Evolutionary conservation across 2,888 invertebrate species (phyloP).

Genomic region (Callimorpha dominula): DNA sequence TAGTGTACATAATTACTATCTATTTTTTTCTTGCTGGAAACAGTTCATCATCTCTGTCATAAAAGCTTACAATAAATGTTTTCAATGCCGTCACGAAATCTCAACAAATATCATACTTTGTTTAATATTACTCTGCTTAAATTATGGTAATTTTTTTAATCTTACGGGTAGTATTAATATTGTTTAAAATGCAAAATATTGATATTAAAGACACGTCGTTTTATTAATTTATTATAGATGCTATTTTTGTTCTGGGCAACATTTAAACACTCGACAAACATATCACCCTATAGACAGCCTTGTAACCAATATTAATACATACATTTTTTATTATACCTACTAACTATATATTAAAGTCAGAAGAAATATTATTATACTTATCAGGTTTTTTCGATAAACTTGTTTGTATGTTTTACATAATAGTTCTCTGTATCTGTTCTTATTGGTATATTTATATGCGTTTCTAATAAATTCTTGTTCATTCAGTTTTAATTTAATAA

Average conservation of each 20-base stretch:
- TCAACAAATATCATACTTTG: neutral
- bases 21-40: conserved; percentile 35
- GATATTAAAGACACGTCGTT: too few relatives aligned
- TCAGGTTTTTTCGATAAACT: too few relatives aligned
- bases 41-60: conserved; percentile 53
- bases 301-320: neutral
- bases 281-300: neutral
- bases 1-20: conserved; percentile 24
- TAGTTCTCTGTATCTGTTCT: neutral
- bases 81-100: neutral
- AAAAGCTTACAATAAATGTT: conserved; percentile 22
- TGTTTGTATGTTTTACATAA: too few relatives aligned
- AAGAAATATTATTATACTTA: neutral
- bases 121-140: too few relatives aligned
- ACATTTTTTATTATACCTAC: neutral
- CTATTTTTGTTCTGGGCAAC: too few relatives aligned
- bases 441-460: neutral
- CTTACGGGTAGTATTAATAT: neutral
- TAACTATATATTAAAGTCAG: neutral
- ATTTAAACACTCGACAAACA: too few relatives aligned
- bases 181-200: neutral
- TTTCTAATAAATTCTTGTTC: neutral
- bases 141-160: neutral
- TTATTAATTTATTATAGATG: too few relatives aligned
- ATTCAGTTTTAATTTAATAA: neutral